Percentiles rank a stretch among this genome's conserved stretches.
Conservation (phyloP, 1,140 invertebrate genomes). For the Tyrophagus putrescentiae region DNA sequence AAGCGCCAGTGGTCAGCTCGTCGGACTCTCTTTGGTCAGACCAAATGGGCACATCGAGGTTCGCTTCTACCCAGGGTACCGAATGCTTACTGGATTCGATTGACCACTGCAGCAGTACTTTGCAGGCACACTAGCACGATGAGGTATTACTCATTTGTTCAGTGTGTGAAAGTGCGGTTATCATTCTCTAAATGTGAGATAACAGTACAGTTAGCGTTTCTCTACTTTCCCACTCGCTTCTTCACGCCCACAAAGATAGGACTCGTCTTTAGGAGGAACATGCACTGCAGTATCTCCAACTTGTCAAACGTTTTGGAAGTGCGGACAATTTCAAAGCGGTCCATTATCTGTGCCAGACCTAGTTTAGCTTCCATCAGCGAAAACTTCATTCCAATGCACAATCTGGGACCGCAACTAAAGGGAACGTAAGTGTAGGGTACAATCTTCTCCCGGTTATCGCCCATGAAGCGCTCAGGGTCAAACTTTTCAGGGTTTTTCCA, state of each 20-base stretch:
- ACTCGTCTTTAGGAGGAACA: background rate
- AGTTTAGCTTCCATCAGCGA: constrained; percentile 45
- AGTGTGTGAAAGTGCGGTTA: too few relatives aligned
- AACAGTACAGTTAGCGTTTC: too few relatives aligned
- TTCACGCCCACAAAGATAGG: background rate
- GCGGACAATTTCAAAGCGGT: background rate
- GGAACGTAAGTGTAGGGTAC: constrained; percentile 39
- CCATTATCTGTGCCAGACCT: constrained; percentile 10
- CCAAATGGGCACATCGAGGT: too few relatives aligned
- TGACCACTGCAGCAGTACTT: too few relatives aligned
- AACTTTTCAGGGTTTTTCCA: constrained; percentile 24
- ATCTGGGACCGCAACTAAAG: constrained; percentile 53
- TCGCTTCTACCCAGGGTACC: too few relatives aligned
- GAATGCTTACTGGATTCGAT: too few relatives aligned
- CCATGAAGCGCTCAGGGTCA: constrained; percentile 21
- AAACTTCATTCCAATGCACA: constrained; percentile 48
- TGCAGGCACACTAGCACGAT: too few relatives aligned
- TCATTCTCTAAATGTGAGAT: too few relatives aligned
- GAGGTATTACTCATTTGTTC: too few relatives aligned
- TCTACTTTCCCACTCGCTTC: too few relatives aligned
- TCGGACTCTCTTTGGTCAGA: too few relatives aligned
- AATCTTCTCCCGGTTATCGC: constrained; percentile 8
- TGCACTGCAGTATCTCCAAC: background rate
- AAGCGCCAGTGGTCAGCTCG: too few relatives aligned
- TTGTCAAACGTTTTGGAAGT: background rate